Evolutionary conservation across 2,888 invertebrate genomes (phyloP), one percentile per base, ranked within the genome.

Genomic region (Chouioia cunea): DNA sequence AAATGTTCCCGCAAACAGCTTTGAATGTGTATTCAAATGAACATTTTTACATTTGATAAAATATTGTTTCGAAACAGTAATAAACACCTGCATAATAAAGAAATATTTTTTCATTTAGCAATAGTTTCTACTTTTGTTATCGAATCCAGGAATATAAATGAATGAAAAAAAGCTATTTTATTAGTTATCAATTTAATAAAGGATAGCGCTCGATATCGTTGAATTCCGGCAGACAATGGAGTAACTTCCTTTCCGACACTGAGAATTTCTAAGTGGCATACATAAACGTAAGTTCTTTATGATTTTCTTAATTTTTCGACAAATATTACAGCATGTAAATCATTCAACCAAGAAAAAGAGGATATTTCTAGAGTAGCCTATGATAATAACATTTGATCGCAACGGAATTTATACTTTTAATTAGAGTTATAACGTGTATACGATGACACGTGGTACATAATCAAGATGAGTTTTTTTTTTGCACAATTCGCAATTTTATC

Each of bases 211-310:
- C n/a, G n/a, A n/a, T n/a, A n/a, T n/a, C n/a, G n/a, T n/a, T n/a
- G n/a, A n/a, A n/a, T n/a, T n/a, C 36, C 36, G 10, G n/a, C n/a
- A 20, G 12, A 22, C 44, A 48, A 64, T 68, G 58, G 43, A 1
- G 6, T 36, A 36, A 74, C 75, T 78, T 83, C 80, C 79, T 81
- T 82, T 83, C 79, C 80, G 67, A 69, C 70, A 74, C 72, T 76
- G 81, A 79, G 79, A 80, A 73, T 78, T 90, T 92, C 92, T 92
- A 91, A 90, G 92, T 93, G 93, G 93, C 93, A 90, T 92, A 88
- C 86, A 89, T 88, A 90, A 92, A 93, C 92, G 88, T 91, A 92
- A 62, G 70, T 90, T 70, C 79, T 23, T 10, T 10, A 36, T 48
- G 46, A 65, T 74, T 76, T 79, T 76, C 71, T 47, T 50, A 74